Conservation (phyloP, 2,113 vertebrate species). For the Sinocyclocheilus maitianheensis region DNA sequence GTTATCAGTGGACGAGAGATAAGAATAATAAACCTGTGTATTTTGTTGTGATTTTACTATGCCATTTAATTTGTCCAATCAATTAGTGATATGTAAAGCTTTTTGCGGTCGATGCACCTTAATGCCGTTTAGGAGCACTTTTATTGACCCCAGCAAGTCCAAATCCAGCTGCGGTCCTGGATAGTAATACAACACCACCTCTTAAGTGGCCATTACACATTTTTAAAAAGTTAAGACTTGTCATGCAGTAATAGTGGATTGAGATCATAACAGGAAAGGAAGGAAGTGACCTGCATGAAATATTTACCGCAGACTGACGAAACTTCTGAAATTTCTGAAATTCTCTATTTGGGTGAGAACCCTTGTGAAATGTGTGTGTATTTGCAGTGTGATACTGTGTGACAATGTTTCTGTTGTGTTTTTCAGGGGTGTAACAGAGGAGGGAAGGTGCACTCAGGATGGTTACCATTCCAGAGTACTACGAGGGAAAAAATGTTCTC, state of each 20-base stretch:
- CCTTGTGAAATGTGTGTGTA: not conserved
- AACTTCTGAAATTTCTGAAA: not conserved
- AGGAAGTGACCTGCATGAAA: conserved; percentile 37
- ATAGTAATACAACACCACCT: conserved; percentile 7
- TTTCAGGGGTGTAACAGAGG: conserved; percentile 50
- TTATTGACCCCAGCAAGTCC: not conserved
- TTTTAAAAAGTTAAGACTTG: not conserved
- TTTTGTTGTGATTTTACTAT: not conserved
- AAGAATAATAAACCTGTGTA: not conserved
- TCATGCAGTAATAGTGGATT: not conserved
- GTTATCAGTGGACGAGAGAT: not conserved
- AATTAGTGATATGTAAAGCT: not conserved
- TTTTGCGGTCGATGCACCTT: not conserved
- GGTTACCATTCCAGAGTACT: conserved; percentile 95
- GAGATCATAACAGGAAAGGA: not conserved
- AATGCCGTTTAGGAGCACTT: not conserved
- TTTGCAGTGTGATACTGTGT: not conserved
- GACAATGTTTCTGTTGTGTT: conserved; percentile 39
- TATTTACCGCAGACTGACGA: not conserved
- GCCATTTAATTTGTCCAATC: not conserved
- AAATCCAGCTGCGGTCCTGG: not conserved
- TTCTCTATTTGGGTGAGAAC: too few species aligned
- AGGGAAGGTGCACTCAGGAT: conserved; percentile 73
- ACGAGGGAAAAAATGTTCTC: conserved; percentile 89
- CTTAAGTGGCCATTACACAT: not conserved